Evolutionary conservation across 2,113 vertebrate genomes (phyloP).

Genomic region (Sinocyclocheilus anshuiensis): DNA sequence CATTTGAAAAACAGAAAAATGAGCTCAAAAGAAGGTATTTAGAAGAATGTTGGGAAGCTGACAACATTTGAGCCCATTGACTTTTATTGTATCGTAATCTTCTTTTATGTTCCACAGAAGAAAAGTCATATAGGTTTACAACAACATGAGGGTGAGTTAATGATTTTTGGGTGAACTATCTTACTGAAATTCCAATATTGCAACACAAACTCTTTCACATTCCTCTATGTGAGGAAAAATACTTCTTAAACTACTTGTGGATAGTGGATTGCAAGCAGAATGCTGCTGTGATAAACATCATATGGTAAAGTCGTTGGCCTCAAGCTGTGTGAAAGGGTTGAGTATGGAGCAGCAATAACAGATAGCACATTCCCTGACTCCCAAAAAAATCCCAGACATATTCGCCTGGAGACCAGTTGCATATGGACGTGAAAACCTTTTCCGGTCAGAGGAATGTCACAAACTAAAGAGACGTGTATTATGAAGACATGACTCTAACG

Average conservation of each 20-base stretch:
- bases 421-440: neutral
- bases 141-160: too few relatives aligned
- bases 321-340: neutral
- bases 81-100: neutral
- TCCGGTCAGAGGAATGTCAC: slow-evolving; percentile 28
- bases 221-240: too few relatives aligned
- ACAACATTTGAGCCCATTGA: neutral
- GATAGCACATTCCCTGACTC: neutral
- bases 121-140: too few relatives aligned
- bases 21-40: neutral
- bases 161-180: too few relatives aligned
- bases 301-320: neutral
- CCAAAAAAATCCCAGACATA: neutral
- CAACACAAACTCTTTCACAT: neutral
- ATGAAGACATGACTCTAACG: neutral
- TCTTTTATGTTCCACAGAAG: neutral
- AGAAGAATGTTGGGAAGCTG: neutral
- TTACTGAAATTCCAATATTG: neutral
- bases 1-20: neutral
- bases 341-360: neutral
- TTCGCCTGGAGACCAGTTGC: neutral
- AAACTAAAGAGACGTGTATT: neutral
- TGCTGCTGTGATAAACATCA: neutral
- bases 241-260: neutral
- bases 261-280: neutral